Conservation (phyloP, 2,797 vertebrate genomes). For the Odontamblyopus rebecca region DNA sequence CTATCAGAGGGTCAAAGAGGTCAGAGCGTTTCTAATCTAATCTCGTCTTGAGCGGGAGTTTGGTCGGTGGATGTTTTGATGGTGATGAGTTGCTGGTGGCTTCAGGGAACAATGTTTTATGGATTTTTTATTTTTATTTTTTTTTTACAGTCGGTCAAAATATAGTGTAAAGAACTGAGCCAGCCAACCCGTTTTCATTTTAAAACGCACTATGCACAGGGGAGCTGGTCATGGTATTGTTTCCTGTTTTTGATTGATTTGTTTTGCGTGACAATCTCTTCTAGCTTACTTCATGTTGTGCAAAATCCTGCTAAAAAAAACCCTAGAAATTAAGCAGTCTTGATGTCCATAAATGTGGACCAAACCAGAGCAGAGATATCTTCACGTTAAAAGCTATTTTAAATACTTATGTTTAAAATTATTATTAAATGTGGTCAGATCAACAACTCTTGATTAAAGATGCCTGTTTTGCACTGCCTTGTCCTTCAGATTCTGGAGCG, state of each 20-base stretch:
- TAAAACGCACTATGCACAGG: neutral
- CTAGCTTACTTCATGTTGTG: neutral
- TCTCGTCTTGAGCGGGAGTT: neutral
- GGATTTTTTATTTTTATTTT: neutral
- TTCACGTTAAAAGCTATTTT: neutral
- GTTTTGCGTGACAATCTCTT: too few species aligned
- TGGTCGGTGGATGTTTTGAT: slow-evolving; percentile 57
- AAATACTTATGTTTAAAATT: neutral
- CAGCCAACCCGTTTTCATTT: neutral
- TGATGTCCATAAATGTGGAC: neutral
- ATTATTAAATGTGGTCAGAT: neutral
- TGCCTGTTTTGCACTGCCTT: neutral
- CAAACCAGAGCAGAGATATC: neutral
- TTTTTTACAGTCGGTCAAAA: neutral
- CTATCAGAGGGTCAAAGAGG: slow-evolving; percentile 92
- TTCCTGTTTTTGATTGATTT: too few species aligned
- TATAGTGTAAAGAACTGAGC: neutral
- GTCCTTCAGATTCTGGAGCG: slow-evolving; percentile 87
- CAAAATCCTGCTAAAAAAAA: neutral
- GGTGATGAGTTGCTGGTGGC: slow-evolving; percentile 6
- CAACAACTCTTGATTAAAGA: neutral
- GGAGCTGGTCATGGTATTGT: too few species aligned
- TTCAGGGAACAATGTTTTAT: neutral
- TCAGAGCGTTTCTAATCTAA: slow-evolving; percentile 27
- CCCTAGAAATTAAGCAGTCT: neutral